Evolutionary conservation across 2,113 vertebrate species (phyloP).

Genomic region (Pterocles gutturalis): DNA sequence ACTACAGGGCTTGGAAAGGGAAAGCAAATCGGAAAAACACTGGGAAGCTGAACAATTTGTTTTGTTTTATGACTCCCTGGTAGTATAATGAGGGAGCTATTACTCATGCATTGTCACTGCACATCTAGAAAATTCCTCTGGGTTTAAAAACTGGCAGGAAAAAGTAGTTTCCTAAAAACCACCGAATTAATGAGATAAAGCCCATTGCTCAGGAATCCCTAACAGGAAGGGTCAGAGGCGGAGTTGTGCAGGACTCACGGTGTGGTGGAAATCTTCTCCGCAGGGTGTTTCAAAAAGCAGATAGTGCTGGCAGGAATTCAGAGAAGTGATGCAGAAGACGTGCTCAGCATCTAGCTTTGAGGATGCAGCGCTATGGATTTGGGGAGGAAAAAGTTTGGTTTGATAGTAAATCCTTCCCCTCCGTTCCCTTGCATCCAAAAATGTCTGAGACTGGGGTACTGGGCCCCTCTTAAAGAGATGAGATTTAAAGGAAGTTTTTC

Average conservation of each 20-base stretch:
- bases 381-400: background rate
- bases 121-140: constrained; percentile 37
- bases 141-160: constrained; percentile 5
- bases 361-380: background rate
- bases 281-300: background rate
- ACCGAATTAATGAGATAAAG: constrained; percentile 49
- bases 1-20: constrained; percentile 28
- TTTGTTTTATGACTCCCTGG: constrained; percentile 60
- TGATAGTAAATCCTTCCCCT: background rate
- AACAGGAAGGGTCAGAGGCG: background rate
- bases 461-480: background rate
- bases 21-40: constrained; percentile 28
- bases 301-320: background rate
- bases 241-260: background rate
- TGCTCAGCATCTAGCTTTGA: background rate
- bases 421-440: background rate
- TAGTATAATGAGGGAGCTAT: constrained; percentile 31
- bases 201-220: constrained; percentile 27
- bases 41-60: constrained; percentile 52
- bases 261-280: background rate
- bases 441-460: background rate
- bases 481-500: background rate
- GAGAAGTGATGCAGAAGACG: background rate
- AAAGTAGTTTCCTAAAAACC: constrained; percentile 44
- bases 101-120: constrained; percentile 37